These are phyloP conservation scores for Hipposideros armiger DNA, from an alignment of 2,113 vertebrate genomes.

Conservation along the genomic window DNA sequence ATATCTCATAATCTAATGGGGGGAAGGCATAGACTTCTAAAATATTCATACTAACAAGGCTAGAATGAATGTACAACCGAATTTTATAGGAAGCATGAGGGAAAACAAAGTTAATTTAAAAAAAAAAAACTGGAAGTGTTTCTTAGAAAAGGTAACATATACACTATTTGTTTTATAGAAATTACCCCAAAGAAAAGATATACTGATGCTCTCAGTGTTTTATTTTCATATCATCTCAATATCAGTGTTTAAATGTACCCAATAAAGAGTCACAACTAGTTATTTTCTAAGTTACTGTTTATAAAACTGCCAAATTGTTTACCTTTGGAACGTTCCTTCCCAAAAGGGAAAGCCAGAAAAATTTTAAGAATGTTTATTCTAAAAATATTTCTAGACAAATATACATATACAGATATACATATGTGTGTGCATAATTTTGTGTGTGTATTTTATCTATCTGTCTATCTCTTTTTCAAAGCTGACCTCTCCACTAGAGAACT, in stretches of 20 bases:
- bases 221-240: conserved; percentile 28
- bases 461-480: background rate
- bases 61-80: background rate
- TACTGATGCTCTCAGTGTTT: background rate
- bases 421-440: background rate
- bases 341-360: conserved; percentile 47
- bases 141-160: background rate
- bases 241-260: background rate
- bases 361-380: conserved; percentile 7
- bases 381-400: conserved; percentile 56
- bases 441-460: background rate
- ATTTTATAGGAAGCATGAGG: background rate
- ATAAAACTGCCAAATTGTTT: conserved; percentile 50
- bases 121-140: background rate
- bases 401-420: background rate
- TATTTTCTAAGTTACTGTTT: conserved; percentile 35
- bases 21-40: background rate
- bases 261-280: conserved; percentile 19
- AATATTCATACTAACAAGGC: background rate
- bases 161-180: background rate
- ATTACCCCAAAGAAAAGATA: background rate
- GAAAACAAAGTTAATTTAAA: conserved; percentile 25
- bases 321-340: conserved; percentile 56
- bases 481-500: background rate
- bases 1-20: background rate